These are phyloP conservation scores for Sinelater perroti DNA, from an alignment of 2,888 invertebrate species.

Conservation along the genomic window DNA sequence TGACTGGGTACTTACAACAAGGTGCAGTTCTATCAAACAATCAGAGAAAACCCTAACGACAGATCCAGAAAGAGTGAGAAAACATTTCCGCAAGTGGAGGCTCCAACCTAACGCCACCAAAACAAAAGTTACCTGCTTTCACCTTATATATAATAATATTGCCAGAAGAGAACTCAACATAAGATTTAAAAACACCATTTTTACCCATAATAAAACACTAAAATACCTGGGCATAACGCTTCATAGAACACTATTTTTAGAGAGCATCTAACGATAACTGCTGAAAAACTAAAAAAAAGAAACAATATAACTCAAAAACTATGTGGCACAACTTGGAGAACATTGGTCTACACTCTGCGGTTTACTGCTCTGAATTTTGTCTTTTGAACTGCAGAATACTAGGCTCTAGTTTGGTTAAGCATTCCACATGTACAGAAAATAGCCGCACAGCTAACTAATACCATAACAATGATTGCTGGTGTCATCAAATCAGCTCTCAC, in stretches of 20 bases:
- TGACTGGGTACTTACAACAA: slow-evolving; percentile 29
- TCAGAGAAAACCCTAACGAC: slow-evolving; percentile 13
- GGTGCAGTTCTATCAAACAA: slow-evolving; percentile 13
- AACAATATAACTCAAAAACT: no score
- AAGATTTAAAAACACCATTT: slow-evolving; percentile 19
- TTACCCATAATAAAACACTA: slow-evolving; percentile 18
- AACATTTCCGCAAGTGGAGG: slow-evolving; percentile 24
- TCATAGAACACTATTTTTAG: slow-evolving; percentile 23
- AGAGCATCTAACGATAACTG: slow-evolving; percentile 35
- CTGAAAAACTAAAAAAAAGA: slow-evolving; percentile 36
- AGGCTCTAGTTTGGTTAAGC: slow-evolving; percentile 1
- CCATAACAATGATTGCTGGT: slow-evolving; percentile 10
- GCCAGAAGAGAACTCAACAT: slow-evolving; percentile 14
- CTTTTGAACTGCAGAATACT: slow-evolving; percentile 7
- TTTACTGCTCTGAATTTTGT: not conserved
- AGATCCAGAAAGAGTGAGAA: slow-evolving; percentile 9
- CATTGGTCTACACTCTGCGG: not conserved
- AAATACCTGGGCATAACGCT: slow-evolving; percentile 24
- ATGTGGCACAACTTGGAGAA: no score
- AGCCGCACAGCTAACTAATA: slow-evolving; percentile 7
- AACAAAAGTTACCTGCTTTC: slow-evolving; percentile 5
- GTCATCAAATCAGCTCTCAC: slow-evolving; percentile 26
- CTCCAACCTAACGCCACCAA: slow-evolving; percentile 24
- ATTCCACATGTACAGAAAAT: slow-evolving; percentile 3
- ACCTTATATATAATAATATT: no score